Base-by-base conservation (phyloP, 2,888 invertebrate genomes). In the Calephelis perditalis region DNA sequence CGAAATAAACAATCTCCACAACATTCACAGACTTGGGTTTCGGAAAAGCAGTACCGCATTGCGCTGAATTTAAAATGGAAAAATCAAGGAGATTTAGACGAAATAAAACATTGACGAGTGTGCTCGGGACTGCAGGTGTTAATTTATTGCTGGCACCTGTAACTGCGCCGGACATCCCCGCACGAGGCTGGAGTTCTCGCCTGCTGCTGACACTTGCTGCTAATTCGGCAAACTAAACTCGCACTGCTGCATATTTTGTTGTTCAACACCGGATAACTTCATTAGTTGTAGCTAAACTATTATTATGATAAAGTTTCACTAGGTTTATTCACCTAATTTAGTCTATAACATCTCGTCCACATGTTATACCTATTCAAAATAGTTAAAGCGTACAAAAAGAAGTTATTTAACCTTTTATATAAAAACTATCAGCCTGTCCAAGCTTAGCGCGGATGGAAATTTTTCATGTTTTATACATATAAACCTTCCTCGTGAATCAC, bases 141-240 rank as follows among this genome's bases (percentile, higher is more conserved):
- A 52, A 52, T 52, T 52, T 52, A 52, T 52, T 11, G 52, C 52
- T n/a, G 36, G 52, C 52, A 52, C 49, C 35, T 52, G 49, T 26
- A 11, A 40, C 35, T 26, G 52, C 52, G 35, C 35, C 36, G 49
- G 49, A 49, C 49, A 35, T 35, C 52, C 35, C 35, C 52, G 11
- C 11, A 11, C 10, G 11, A 52, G 52, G 10, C 52, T 35, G 11
- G 36, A 52, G 52, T 35, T 36, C 52, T 26, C 49, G 35, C 49
- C 49, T 52, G 52, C 35, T 35, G 36, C 35, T 52, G 52, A 52
- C 52, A 52, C 52, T 52, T 52, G 35, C 35, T 11, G 52, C 52
- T 52, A 52, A 52, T 52, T 52, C 52, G 52, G 36, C 52, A 35
- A 40, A 36, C 52, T 52, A 52, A 52, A 52, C 52, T 52, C 35